These are phyloP conservation scores for Andrena bucephala DNA, from an alignment of 2,888 invertebrate species.

Conservation along the genomic window DNA sequence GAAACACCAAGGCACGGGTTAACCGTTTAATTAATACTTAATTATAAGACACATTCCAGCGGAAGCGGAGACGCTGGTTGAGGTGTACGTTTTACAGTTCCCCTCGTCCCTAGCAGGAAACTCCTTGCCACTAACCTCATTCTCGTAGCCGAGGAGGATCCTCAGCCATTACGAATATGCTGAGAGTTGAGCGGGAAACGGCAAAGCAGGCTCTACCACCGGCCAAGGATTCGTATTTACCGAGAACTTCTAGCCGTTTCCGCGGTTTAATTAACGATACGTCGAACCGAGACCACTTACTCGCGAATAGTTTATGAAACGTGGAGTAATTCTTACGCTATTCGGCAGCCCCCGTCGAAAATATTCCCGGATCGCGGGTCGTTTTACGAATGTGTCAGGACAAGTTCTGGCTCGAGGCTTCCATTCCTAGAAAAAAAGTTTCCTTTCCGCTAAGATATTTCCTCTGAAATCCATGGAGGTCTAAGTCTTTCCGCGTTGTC, in stretches of 20 bases:
- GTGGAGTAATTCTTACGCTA: constrained; percentile 4
- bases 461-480: too few relatives aligned
- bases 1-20: constrained; percentile 9
- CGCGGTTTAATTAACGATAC: constrained; percentile 64
- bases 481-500: too few relatives aligned
- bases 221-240: constrained; percentile 57
- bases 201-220: constrained; percentile 8
- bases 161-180: constrained; percentile 43
- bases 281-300: constrained; percentile 40
- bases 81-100: constrained; percentile 33
- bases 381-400: neutral
- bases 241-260: constrained; percentile 59
- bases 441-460: too few relatives aligned
- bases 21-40: constrained; percentile 69
- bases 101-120: constrained; percentile 7
- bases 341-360: neutral
- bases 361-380: neutral
- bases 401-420: neutral
- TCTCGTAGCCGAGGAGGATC: constrained; percentile 27
- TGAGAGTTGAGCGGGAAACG: constrained; percentile 26
- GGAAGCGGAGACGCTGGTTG: constrained; percentile 10
- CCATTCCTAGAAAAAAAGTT: too few relatives aligned
- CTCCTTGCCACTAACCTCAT: constrained; percentile 23
- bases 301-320: constrained; percentile 30
- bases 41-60: constrained; percentile 56